phyloP scores from a whole-genome alignment of 2,888 invertebrate species.

The Palloptera scutellata region DNA sequence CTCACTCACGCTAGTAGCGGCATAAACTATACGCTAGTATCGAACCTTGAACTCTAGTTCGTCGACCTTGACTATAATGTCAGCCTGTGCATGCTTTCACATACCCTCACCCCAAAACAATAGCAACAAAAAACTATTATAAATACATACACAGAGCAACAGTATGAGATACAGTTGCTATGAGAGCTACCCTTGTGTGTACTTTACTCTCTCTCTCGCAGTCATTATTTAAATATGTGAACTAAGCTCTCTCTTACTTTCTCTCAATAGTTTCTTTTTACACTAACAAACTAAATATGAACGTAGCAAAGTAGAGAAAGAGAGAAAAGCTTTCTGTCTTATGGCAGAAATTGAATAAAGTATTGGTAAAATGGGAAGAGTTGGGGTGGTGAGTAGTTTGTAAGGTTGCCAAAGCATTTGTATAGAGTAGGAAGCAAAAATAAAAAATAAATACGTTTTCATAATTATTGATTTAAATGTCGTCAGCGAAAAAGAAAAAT shows the following conservation, averaged over 20 bases:
- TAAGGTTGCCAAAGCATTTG: too few relatives aligned
- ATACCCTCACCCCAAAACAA: not conserved
- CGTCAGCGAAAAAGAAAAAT: not conserved
- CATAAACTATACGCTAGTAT: slow-evolving; percentile 3
- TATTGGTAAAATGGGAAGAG: too few relatives aligned
- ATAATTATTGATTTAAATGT: slow-evolving; percentile 13
- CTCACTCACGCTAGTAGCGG: not conserved
- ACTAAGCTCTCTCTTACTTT: not conserved
- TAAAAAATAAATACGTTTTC: too few relatives aligned
- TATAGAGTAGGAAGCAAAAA: too few relatives aligned
- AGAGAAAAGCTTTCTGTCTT: not conserved
- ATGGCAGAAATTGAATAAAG: not conserved
- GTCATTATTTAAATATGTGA: too few relatives aligned
- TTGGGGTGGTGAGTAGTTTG: too few relatives aligned
- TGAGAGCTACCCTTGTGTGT: too few relatives aligned
- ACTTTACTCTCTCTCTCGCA: not conserved
- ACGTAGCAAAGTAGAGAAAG: too few relatives aligned
- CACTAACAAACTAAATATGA: not conserved
- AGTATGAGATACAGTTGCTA: too few relatives aligned
- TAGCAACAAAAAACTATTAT: not conserved
- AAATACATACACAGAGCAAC: not conserved
- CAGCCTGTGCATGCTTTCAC: slow-evolving; percentile 35
- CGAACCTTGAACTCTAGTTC: slow-evolving; percentile 64
- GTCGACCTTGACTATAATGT: slow-evolving; percentile 64
- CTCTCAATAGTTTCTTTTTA: not conserved